Evolutionary conservation across 2,888 invertebrate species (phyloP).

Genomic region (Stenoptilia bipunctidactyla): DNA sequence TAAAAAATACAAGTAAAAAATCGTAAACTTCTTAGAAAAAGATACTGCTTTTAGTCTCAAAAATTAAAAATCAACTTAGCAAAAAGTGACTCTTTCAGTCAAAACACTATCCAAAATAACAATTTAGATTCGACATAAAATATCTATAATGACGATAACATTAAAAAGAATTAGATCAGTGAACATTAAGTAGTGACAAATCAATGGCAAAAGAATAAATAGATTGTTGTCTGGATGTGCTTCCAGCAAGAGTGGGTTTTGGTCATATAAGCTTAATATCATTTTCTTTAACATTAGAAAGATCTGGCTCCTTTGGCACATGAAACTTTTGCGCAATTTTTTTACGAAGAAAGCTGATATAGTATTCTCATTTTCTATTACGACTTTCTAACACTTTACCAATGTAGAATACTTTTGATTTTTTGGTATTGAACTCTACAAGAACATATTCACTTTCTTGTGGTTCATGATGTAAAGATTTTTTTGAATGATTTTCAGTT

Average conservation of each 20-base stretch:
- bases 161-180: no score
- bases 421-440: constrained; percentile 8
- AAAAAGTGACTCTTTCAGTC: no score
- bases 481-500: constrained; percentile 5
- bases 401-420: constrained; percentile 4
- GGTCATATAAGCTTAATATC: constrained; percentile 13
- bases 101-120: no score
- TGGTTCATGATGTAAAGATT: constrained; percentile 6
- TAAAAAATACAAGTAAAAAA: no score
- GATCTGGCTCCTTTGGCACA: constrained; percentile 9
- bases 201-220: no score
- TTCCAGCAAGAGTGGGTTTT: neutral
- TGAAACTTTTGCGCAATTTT: constrained; percentile 5
- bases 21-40: no score
- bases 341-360: constrained; percentile 5
- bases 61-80: no score
- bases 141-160: no score
- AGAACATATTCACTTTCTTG: constrained; percentile 10
- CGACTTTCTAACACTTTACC: constrained; percentile 5
- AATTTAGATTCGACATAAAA: no score
- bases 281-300: constrained; percentile 10
- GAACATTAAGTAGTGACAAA: no score
- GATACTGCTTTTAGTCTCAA: no score
- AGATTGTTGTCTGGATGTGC: no score
- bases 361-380: constrained; percentile 8